A percentile compares a stretch with the other conserved stretches of the same genome.
Conservation (phyloP, 2,888 invertebrate genomes). For the Rhamphomyia laevipes region DNA sequence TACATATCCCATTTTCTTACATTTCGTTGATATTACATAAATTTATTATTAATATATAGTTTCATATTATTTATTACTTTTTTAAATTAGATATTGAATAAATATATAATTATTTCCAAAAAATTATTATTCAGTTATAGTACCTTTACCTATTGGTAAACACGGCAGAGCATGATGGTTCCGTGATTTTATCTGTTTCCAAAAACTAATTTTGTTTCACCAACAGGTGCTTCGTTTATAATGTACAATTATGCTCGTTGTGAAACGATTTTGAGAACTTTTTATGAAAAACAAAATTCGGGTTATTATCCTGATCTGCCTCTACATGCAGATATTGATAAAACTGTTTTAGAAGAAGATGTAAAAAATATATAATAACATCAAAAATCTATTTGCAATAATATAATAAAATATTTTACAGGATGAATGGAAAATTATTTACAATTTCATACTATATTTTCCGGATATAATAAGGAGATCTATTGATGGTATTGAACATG, state of each 20-base stretch:
- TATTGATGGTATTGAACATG: slow-evolving; percentile 39
- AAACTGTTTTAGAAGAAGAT: slow-evolving; percentile 50
- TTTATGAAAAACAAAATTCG: slow-evolving; percentile 42
- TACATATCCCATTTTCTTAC: too few relatives aligned
- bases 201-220: background rate
- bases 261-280: slow-evolving; percentile 51
- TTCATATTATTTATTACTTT: too few relatives aligned
- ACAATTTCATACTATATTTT: slow-evolving; percentile 52
- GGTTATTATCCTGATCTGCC: slow-evolving; percentile 51
- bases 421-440: slow-evolving; percentile 69
- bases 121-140: too few relatives aligned
- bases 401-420: slow-evolving; percentile 31
- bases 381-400: slow-evolving; percentile 3
- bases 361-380: slow-evolving; percentile 35
- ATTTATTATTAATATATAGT: too few relatives aligned
- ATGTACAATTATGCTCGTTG: slow-evolving; percentile 68
- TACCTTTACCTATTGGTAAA: too few relatives aligned
- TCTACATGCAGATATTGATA: slow-evolving; percentile 45
- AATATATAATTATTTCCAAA: too few relatives aligned
- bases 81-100: too few relatives aligned
- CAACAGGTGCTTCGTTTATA: slow-evolving; percentile 58
- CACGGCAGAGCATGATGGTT: too few relatives aligned
- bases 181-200: background rate
- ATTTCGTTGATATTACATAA: too few relatives aligned
- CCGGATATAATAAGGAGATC: slow-evolving; percentile 48